Evolutionary conservation across 2,888 invertebrate species (phyloP).

Genomic region (Copidosoma aretas): DNA sequence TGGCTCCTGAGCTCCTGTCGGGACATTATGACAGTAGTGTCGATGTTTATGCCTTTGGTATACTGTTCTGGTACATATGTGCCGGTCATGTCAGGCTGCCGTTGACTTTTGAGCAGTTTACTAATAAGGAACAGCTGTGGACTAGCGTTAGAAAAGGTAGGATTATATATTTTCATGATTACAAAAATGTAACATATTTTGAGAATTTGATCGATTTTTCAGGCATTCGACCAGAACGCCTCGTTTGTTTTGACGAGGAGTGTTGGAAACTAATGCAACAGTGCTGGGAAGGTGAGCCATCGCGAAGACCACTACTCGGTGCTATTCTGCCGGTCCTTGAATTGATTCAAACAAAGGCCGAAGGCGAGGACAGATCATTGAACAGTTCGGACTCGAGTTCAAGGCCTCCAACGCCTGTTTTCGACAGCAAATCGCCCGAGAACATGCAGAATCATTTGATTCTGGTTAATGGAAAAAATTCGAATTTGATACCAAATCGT

Average conservation of each 20-base stretch:
- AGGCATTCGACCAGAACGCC: slow-evolving; percentile 83
- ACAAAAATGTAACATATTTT: not conserved
- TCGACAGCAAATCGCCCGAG: not conserved
- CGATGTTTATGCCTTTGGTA: slow-evolving; percentile 89
- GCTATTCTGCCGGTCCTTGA: slow-evolving; percentile 76
- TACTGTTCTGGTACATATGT: slow-evolving; percentile 89
- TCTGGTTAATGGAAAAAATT: slow-evolving; percentile 24
- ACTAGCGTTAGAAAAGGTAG: slow-evolving; percentile 82
- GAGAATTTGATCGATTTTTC: slow-evolving; percentile 31
- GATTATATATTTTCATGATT: no score
- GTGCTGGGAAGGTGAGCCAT: slow-evolving; percentile 82
- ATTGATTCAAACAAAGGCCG: slow-evolving; percentile 62
- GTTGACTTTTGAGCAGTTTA: slow-evolving; percentile 80
- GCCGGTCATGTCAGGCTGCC: slow-evolving; percentile 83
- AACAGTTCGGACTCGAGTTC: slow-evolving; percentile 39
- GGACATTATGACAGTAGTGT: slow-evolving; percentile 84
- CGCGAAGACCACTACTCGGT: slow-evolving; percentile 77
- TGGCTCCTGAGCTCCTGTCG: slow-evolving; percentile 87
- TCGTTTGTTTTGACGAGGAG: slow-evolving; percentile 76
- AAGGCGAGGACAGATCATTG: slow-evolving; percentile 49
- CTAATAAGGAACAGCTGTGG: slow-evolving; percentile 87
- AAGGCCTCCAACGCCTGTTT: slow-evolving; percentile 28
- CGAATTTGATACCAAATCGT: not conserved
- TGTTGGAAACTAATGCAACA: slow-evolving; percentile 86
- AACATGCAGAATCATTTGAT: not conserved